Evolutionary conservation across 1,140 invertebrate species (phyloP).

Genomic region (Meloidogyne floridensis): DNA sequence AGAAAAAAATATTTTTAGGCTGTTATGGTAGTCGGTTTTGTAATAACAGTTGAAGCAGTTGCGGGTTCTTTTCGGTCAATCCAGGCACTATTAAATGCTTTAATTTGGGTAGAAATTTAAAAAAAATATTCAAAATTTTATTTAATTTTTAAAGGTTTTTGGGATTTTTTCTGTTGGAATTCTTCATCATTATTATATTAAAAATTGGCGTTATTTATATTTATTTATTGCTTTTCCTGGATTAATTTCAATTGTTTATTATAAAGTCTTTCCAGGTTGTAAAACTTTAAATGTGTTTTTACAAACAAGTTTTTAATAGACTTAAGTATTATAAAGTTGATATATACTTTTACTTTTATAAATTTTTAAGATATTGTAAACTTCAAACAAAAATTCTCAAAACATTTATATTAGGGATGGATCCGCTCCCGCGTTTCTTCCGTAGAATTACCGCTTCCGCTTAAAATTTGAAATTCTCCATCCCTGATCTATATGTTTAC

Average conservation of each 20-base stretch:
- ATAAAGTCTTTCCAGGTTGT: constrained; percentile 38
- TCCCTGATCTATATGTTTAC: too few species aligned
- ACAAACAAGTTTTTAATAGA: background rate
- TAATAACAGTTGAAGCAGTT: constrained; percentile 42
- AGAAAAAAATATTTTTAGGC: constrained; percentile 10
- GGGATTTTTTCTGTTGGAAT: constrained; percentile 48
- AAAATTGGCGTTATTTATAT: constrained; percentile 47
- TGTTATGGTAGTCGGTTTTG: constrained; percentile 17
- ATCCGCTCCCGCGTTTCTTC: too few species aligned
- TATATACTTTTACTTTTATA: too few species aligned
- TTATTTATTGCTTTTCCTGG: constrained; percentile 44
- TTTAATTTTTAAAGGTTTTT: constrained; percentile 13
- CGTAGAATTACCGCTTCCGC: too few species aligned
- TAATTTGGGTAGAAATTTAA: constrained; percentile 47
- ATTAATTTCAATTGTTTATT: constrained; percentile 46
- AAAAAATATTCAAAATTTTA: background rate
- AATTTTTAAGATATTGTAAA: too few species aligned
- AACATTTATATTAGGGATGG: too few species aligned
- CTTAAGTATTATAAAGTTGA: too few species aligned
- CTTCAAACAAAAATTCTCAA: too few species aligned
- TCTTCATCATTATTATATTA: constrained; percentile 51
- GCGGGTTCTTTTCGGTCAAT: constrained; percentile 49
- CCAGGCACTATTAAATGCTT: constrained; percentile 39
- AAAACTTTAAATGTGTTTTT: background rate
- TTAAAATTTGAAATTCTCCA: too few species aligned